Base-by-base conservation (phyloP, 2,113 vertebrate genomes). In the Corydoras maculifer region DNA sequence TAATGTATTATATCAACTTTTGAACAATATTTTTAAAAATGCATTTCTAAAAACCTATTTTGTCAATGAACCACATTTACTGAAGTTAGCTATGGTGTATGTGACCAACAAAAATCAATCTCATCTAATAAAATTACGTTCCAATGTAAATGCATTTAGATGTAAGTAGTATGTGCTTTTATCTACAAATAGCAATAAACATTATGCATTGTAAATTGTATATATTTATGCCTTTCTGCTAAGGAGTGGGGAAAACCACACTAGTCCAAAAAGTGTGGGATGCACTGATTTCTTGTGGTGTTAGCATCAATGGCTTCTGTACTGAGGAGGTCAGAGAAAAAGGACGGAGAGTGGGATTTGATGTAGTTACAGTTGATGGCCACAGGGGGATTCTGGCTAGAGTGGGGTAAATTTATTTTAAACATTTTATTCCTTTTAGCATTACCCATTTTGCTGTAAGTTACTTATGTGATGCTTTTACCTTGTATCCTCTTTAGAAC, bases 221-320 rank as follows among this genome's bases (percentile, higher is more conserved):
- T 25, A 25, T 25, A 25, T 25, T 25, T 25, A 25, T 53, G 5
- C 3, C 54, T 57, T n/a, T 4, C 8, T 57, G 13, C 81, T n/a
- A 76, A 98, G 97, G 97, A 59, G 87, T 97, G 80, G 97, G 97
- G 8, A 98, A 99, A 84, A 99, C 94, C 68, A 98, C 96, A 11
- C 80, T 98, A 82, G 91, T 99, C 75, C 91, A 92, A 86, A 97
- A 95, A 84, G 89, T 86, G 15, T 88, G 85, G 71, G 93, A 93
- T 48, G 83, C 84, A 11, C 75, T 98, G 0, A 86, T 84, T 77
- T 89, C 91, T 3, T 86, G 88, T 0, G 91, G 91, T 0, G 10
- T 90, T 74, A 76, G 83, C 5, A 74, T 91, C 4, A 90, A 93
- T 70, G 96, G 97, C n/a, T 99, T 99, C 87, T 97, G 94, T 83